Evolutionary conservation across 2,797 vertebrate species (phyloP).

Genomic region (Fratercula arctica): DNA sequence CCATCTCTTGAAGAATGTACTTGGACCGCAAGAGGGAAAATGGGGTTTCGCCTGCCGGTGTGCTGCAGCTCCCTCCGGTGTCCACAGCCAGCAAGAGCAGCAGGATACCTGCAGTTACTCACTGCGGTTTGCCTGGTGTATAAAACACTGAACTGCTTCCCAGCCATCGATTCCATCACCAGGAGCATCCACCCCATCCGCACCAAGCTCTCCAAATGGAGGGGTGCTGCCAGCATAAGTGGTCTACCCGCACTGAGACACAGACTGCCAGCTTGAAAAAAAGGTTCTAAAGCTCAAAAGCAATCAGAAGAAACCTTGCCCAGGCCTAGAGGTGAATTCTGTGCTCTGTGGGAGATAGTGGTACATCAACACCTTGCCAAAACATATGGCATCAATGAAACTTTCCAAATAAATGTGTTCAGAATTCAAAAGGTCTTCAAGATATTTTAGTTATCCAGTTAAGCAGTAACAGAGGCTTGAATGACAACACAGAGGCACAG

Average conservation of each 20-base stretch:
- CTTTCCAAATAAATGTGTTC: neutral
- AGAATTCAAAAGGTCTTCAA: neutral
- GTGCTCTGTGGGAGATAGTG: neutral
- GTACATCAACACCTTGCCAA: neutral
- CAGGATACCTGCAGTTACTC: neutral
- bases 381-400: neutral
- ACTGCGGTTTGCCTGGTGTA: accelerated
- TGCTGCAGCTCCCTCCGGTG: slow-evolving; percentile 54
- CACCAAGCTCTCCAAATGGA: neutral
- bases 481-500: neutral
- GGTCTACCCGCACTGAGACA: neutral
- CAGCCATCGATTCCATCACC: neutral
- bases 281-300: neutral
- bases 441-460: neutral
- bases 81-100: neutral
- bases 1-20: neutral
- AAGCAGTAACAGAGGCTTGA: neutral
- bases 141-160: neutral
- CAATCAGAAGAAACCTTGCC: neutral
- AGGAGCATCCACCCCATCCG: accelerated
- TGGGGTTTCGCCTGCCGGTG: neutral
- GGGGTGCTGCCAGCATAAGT: neutral
- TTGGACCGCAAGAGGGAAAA: neutral
- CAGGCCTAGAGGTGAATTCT: neutral
- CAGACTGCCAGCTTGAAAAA: neutral